These are phyloP conservation scores for Pseudomyrmex dendroicus DNA, from an alignment of 1,140 invertebrate genomes.

Conservation along the genomic window DNA sequence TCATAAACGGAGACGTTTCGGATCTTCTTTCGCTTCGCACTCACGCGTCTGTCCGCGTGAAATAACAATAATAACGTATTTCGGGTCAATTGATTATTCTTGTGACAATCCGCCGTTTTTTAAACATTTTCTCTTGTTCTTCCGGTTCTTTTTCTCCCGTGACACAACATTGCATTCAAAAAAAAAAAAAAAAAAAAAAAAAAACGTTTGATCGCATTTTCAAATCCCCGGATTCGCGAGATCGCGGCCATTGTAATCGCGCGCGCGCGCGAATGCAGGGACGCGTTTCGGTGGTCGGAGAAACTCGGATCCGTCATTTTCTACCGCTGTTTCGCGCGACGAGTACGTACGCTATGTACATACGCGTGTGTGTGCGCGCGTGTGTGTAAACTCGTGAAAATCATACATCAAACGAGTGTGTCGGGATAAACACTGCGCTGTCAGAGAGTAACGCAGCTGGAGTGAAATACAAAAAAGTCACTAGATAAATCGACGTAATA, in stretches of 20 bases:
- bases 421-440: not conserved
- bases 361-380: not conserved
- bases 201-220: conserved; percentile 29
- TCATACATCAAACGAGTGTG: not conserved
- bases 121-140: not conserved
- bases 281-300: not conserved
- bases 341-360: not conserved
- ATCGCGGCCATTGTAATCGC: conserved; percentile 23
- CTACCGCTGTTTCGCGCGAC: not conserved
- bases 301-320: conserved; percentile 19
- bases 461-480: conserved; percentile 8
- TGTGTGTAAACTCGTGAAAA: not conserved
- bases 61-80: conserved; percentile 33
- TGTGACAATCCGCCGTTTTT: conserved; percentile 3
- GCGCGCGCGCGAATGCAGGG: not conserved
- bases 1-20: not conserved
- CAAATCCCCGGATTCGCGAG: conserved; percentile 31
- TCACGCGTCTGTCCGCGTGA: too few species aligned
- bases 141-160: not conserved
- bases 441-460: not conserved
- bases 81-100: not conserved
- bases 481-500: not conserved
- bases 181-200: not conserved
- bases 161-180: not conserved
- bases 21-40: too few species aligned